Evolutionary conservation across 1,140 invertebrate species (phyloP).

Genomic region (Drosophila bipectinata): DNA sequence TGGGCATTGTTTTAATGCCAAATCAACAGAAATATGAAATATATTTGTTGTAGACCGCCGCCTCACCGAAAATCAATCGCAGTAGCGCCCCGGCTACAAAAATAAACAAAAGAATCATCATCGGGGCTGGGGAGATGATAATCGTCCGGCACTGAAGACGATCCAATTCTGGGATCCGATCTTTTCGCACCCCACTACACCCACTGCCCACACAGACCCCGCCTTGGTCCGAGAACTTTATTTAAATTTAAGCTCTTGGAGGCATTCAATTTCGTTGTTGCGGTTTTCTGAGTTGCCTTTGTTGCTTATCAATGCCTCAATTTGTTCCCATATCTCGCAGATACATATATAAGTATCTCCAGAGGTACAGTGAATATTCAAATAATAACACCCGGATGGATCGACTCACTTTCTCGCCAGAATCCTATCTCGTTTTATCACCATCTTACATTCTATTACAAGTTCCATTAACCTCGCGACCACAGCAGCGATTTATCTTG

Average conservation of each 20-base stretch:
- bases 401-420: background rate
- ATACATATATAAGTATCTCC: background rate
- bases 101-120: constrained; percentile 51
- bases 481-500: constrained; percentile 44
- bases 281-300: constrained; percentile 34
- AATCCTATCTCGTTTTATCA: background rate
- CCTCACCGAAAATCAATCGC: constrained; percentile 58
- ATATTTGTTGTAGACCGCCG: constrained; percentile 39
- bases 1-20: constrained; percentile 63
- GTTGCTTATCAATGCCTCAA: constrained; percentile 47
- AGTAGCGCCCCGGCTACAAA: background rate
- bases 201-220: background rate
- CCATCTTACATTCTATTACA: constrained; percentile 4
- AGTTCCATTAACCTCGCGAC: constrained; percentile 39
- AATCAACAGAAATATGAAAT: constrained; percentile 61
- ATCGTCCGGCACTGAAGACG: constrained; percentile 19
- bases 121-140: constrained; percentile 38
- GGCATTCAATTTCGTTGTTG: constrained; percentile 47
- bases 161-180: constrained; percentile 13
- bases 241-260: constrained; percentile 39
- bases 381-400: no score
- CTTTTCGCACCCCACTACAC: background rate
- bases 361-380: constrained; percentile 21
- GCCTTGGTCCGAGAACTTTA: constrained; percentile 12
- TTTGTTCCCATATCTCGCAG: constrained; percentile 23